These are phyloP conservation scores for Drosophila paulistorum DNA, from an alignment of 1,140 invertebrate genomes.

Conservation along the genomic window DNA sequence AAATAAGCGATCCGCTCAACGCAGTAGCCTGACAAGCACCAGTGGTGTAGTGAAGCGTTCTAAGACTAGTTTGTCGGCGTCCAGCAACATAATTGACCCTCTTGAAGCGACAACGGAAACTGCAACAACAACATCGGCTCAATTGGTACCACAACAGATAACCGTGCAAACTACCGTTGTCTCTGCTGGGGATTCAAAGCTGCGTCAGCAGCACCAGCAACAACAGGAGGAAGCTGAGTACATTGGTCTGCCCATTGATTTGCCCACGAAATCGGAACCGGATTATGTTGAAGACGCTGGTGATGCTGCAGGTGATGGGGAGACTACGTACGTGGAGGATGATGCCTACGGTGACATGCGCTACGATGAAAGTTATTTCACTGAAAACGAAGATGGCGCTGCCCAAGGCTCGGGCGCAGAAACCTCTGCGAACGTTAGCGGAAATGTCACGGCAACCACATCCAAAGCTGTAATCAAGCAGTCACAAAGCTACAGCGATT, in stretches of 20 bases:
- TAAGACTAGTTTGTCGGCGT: conserved; percentile 37
- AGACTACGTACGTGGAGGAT: conserved; percentile 81
- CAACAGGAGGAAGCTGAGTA: conserved; percentile 74
- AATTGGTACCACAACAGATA: conserved; percentile 67
- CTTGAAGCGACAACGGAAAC: conserved; percentile 54
- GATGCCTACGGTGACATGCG: conserved; percentile 82
- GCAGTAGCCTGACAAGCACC: conserved; percentile 50
- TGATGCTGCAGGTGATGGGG: conserved; percentile 76
- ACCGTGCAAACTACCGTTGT: conserved; percentile 78
- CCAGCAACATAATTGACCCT: conserved; percentile 59
- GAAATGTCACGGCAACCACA: conserved; percentile 66
- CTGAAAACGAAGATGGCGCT: conserved; percentile 79
- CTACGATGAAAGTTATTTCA: conserved; percentile 82
- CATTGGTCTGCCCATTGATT: conserved; percentile 81
- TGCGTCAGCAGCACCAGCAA: conserved; percentile 36
- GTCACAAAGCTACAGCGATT: conserved; percentile 59
- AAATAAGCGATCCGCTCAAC: conserved; percentile 73
- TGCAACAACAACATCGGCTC: conserved; percentile 49
- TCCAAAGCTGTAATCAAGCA: conserved; percentile 76
- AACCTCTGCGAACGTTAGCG: conserved; percentile 51
- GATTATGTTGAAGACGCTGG: conserved; percentile 80
- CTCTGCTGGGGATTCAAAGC: conserved; percentile 35
- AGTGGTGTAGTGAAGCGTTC: conserved; percentile 57
- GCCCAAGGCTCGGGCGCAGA: conserved; percentile 30
- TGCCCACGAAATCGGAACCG: conserved; percentile 82